These are phyloP conservation scores for Agapetus fuscipes DNA, from an alignment of 2,888 invertebrate genomes.

Conservation along the genomic window DNA sequence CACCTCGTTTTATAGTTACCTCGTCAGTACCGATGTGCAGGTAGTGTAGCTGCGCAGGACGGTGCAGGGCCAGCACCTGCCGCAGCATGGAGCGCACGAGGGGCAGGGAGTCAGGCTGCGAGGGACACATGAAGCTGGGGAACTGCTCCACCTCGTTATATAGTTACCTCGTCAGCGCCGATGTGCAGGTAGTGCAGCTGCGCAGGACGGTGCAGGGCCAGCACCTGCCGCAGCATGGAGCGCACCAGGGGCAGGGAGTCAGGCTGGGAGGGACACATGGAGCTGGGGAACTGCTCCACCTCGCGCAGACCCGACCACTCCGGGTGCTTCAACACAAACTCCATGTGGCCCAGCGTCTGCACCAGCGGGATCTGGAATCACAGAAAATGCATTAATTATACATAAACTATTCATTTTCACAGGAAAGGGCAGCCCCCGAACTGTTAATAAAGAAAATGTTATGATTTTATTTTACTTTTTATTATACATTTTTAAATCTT, in stretches of 20 bases:
- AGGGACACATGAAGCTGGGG: constrained; percentile 68
- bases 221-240: constrained; percentile 61
- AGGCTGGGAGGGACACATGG: constrained; percentile 62
- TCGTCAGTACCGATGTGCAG: constrained; percentile 80
- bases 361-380: constrained; percentile 55
- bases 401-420: too few relatives aligned
- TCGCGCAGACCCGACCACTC: constrained; percentile 58
- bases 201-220: constrained; percentile 53
- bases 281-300: constrained; percentile 54
- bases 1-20: constrained; percentile 54
- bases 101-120: constrained; percentile 48
- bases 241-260: constrained; percentile 52
- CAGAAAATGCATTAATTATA: too few relatives aligned
- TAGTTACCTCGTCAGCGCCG: constrained; percentile 65
- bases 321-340: constrained; percentile 69
- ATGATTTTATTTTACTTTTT: too few relatives aligned
- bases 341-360: constrained; percentile 84
- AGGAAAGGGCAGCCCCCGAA: too few relatives aligned
- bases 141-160: constrained; percentile 57
- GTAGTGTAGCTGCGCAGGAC: constrained; percentile 48
- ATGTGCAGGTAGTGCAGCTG: constrained; percentile 61
- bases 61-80: constrained; percentile 59
- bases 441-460: too few relatives aligned
- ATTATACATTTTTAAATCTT: too few relatives aligned
- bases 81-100: constrained; percentile 59